Evolutionary conservation across 1,140 invertebrate genomes (phyloP), one percentile per base, ranked within the genome.

Genomic region (Wasmannia auropunctata): DNA sequence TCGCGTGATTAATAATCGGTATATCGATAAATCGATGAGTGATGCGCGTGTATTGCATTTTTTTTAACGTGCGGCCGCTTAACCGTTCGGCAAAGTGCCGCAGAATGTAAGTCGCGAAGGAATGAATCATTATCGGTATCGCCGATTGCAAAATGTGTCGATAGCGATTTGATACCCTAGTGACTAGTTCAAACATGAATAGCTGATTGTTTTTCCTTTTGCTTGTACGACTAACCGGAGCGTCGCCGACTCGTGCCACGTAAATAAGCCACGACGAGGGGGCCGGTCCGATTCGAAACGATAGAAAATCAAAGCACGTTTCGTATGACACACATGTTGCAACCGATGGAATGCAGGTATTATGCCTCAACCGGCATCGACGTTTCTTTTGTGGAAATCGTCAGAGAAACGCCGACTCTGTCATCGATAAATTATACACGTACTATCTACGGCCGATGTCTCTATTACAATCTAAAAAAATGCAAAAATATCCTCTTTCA

Each of bases 251-350:
- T 54, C 70, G 81, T 60, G 91, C 90, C 92, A 22, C 67, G 92
- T 91, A 94, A 94, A 93, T 92, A 94, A 93, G 93, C 92, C 92
- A 92, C 91, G 90, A 90, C 88, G 90, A 94, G 93, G 91, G 37
- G 91, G 37, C 54, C 28, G n/a, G 51, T 40, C 49, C 70, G 89
- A 90, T 90, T n/a, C 88, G 91, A 92, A 86, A 91, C 91, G 92
- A 93, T 95, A 94, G 92, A 91, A 90, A 95, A 93, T 92, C 94
- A 92, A 94, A 93, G 93, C 94, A 95, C 94, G 94, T 95, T 93
- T 93, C 91, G 92, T 94, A 94, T 95, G 94, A 94, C 94, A 94
- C 93, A 95, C 93, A 95, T 95, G 93, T 94, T 94, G 94, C 93
- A 93, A 94, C 87, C 92, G 88, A 89, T 92, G 93, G 94, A 94